Evolutionary conservation across 2,888 invertebrate species (phyloP).

Genomic region (Mechanitis messenoides): DNA sequence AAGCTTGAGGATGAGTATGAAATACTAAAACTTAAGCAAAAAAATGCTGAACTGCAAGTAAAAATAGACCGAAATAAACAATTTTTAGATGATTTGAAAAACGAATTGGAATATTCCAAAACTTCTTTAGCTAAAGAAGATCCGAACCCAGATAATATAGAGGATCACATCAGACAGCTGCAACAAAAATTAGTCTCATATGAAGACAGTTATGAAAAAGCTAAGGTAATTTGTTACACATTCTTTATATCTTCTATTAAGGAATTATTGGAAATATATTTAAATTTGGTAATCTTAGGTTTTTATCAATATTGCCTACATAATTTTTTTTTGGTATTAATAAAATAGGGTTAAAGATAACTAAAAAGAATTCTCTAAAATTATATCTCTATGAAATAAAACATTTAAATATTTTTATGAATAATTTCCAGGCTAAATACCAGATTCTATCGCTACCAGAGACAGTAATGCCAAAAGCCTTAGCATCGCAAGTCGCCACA

Average conservation of each 20-base stretch:
- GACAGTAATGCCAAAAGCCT: conserved; percentile 44
- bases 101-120: conserved; percentile 51
- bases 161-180: conserved; percentile 56
- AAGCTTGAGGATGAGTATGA: conserved; percentile 57
- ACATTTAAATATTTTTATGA: background rate
- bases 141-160: conserved; percentile 56
- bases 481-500: conserved; percentile 41
- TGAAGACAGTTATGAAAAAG: conserved; percentile 57
- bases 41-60: conserved; percentile 49
- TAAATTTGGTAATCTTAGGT: background rate
- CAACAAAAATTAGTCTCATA: conserved; percentile 59
- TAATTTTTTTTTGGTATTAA: too few relatives aligned
- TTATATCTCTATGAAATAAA: too few relatives aligned
- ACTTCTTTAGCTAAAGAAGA: conserved; percentile 41
- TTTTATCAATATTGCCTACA: too few relatives aligned
- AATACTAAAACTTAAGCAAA: conserved; percentile 56
- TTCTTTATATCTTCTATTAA: background rate
- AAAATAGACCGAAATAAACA: conserved; percentile 58
- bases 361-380: background rate
- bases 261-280: background rate
- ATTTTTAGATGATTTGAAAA: conserved; percentile 47
- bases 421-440: conserved; percentile 51
- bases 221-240: conserved; percentile 45
- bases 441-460: conserved; percentile 52
- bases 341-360: too few relatives aligned